Conservation (phyloP, 2,113 vertebrate genomes). For the Craseonycteris thonglongyai region DNA sequence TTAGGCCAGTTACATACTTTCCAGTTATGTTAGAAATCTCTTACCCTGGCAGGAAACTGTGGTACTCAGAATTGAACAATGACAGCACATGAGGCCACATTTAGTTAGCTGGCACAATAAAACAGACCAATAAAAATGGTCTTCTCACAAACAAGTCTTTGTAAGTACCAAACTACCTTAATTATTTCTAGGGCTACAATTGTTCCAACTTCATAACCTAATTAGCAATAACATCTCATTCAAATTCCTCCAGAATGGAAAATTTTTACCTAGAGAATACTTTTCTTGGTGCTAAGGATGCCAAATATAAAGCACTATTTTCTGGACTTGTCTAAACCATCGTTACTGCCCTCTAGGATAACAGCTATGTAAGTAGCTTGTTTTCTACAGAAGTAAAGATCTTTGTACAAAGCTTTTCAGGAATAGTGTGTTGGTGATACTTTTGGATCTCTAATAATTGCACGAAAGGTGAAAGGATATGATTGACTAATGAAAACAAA, state of each 20-base stretch:
- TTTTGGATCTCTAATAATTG: neutral
- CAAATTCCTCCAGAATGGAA: neutral
- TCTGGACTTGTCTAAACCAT: neutral
- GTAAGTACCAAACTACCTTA: neutral
- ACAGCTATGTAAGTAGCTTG: neutral
- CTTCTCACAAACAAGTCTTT: neutral
- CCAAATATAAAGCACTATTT: neutral
- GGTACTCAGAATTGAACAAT: neutral
- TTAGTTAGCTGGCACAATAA: neutral
- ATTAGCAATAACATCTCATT: constrained; percentile 28
- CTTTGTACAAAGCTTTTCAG: neutral
- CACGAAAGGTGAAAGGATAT: neutral
- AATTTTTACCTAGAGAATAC: constrained; percentile 1
- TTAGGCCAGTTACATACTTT: neutral
- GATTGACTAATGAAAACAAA: neutral
- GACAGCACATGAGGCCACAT: neutral
- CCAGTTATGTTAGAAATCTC: neutral
- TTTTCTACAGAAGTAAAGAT: neutral
- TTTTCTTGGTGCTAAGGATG: neutral
- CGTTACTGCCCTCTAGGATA: neutral
- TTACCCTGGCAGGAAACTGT: neutral
- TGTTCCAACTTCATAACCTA: constrained; percentile 25
- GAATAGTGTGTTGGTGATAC: neutral
- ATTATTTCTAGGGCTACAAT: neutral
- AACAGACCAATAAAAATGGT: neutral